phyloP scores from a whole-genome alignment of 2,888 invertebrate genomes.

The Trimorus sp. region DNA sequence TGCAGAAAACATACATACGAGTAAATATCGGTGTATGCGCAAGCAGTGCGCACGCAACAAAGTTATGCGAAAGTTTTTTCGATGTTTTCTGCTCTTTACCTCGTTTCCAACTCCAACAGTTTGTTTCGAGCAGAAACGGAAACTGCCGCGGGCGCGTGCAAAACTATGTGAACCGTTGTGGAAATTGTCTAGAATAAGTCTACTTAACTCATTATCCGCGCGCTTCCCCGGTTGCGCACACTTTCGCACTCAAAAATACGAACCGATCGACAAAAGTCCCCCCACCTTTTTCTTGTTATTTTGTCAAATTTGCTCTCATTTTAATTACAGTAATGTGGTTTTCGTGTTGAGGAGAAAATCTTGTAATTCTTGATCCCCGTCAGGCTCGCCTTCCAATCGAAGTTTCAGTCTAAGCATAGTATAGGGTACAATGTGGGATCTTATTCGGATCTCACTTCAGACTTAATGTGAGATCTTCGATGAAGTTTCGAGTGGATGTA shows the following conservation, averaged over 20 bases:
- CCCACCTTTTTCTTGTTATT: too few species aligned
- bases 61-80: constrained; percentile 60
- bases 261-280: constrained; percentile 30
- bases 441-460: too few species aligned
- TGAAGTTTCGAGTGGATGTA: too few species aligned
- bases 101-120: constrained; percentile 57
- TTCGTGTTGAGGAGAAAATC: too few species aligned
- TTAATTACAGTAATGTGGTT: too few species aligned
- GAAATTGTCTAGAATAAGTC: constrained; percentile 57
- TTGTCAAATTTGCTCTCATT: too few species aligned
- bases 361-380: too few species aligned
- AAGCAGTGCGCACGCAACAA: constrained; percentile 53
- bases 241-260: constrained; percentile 39
- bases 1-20: constrained; percentile 51
- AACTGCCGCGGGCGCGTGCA: constrained; percentile 47
- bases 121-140: constrained; percentile 57
- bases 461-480: too few species aligned
- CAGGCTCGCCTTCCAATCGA: too few species aligned
- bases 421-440: too few species aligned
- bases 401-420: too few species aligned
- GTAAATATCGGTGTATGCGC: constrained; percentile 38
- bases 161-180: constrained; percentile 57
- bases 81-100: constrained; percentile 58
- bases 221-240: constrained; percentile 43
- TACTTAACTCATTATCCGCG: constrained; percentile 60